These are phyloP conservation scores for Pseudolycoriella hygida DNA, from an alignment of 2,888 invertebrate species.

Conservation along the genomic window DNA sequence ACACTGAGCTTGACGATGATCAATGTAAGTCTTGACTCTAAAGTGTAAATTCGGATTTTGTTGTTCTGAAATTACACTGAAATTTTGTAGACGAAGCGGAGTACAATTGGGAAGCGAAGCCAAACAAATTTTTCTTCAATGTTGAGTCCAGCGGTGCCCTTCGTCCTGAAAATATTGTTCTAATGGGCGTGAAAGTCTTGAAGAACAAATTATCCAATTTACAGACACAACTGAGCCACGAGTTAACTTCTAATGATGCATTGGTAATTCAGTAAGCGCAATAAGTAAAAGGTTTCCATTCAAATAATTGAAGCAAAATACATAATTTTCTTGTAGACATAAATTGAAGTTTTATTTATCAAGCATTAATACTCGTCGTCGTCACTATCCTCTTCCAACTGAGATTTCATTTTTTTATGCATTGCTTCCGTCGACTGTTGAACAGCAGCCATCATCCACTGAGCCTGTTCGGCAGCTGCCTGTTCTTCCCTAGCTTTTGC, in stretches of 20 bases:
- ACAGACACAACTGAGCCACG: constrained; percentile 80
- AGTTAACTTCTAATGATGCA: constrained; percentile 61
- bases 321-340: too few species aligned
- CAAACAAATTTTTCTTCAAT: constrained; percentile 93
- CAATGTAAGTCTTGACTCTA: constrained; percentile 39
- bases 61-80: neutral
- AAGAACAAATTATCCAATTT: constrained; percentile 92
- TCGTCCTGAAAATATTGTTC: constrained; percentile 90
- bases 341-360: neutral
- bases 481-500: constrained; percentile 89
- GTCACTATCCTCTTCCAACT: constrained; percentile 6
- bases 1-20: constrained; percentile 81
- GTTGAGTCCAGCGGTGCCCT: constrained; percentile 91
- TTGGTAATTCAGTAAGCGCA: constrained; percentile 36
- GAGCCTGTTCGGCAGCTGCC: constrained; percentile 81
- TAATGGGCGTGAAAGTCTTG: constrained; percentile 81
- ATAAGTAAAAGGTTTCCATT: too few species aligned
- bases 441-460: constrained; percentile 59
- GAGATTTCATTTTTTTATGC: constrained; percentile 19
- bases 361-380: neutral
- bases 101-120: constrained; percentile 86
- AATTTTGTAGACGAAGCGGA: constrained; percentile 57
- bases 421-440: constrained; percentile 30
- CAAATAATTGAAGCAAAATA: too few species aligned
- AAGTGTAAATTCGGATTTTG: neutral